Evolutionary conservation across 1,140 invertebrate genomes (phyloP), one percentile per base, ranked within the genome.

Genomic region (Rhopalosiphum padi): DNA sequence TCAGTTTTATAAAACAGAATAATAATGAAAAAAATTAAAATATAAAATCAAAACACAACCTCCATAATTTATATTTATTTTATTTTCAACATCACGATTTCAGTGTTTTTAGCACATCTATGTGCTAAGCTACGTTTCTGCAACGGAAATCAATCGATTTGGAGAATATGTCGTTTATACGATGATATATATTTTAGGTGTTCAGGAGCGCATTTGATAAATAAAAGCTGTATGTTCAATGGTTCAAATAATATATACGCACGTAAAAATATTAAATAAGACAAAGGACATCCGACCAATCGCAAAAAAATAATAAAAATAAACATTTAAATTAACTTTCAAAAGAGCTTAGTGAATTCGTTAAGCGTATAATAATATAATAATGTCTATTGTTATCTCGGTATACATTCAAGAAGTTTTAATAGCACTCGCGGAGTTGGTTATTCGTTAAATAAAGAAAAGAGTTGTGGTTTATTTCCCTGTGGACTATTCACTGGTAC

Each of bases 311-410:
- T 68, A 68, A 68, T 60, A n/a, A 68, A 35, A n/a, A 77, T 77
- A 77, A 77, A 77, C 60, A 77, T 77, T 77, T 77, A 77, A 77
- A 77, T 77, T 77, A 77, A 77, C 60, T 90, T 90, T 41, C 88
- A 60, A 90, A 90, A 41, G 53, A 60, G 37, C 41, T 90, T 90
- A 90, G 53, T 41, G 35, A 60, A 55, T 90, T 46, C 35, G 88
- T 90, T 89, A 89, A 89, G 48, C 48, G 88, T 60, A 60, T n/a
- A 77, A 43, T 51, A 88, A 88, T 48, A 88, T 51, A 88, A 88
- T 88, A n/a, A 88, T 30, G 43, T 88, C 87, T 4, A 51, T 88
- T 88, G 87, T 51, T 35, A 53, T 51, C 30, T 51, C 46, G 46
- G 86, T 48, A 77, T 77, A 51, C 46, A 88, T 51, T 51, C 46